Base-by-base conservation (phyloP, 1,140 invertebrate species). In the Myzus persicae region DNA sequence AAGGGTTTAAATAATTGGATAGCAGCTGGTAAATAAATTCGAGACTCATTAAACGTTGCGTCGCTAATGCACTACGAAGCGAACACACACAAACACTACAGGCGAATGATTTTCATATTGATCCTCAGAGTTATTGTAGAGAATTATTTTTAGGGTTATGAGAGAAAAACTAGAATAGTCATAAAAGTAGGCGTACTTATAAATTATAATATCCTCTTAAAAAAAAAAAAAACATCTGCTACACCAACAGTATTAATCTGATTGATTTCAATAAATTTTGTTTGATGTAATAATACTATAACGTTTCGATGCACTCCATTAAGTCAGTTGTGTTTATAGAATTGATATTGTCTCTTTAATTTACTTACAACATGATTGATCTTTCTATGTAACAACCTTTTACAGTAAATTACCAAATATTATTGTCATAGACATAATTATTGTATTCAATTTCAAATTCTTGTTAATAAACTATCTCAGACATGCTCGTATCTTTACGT, bases 141-240 rank as follows among this genome's bases (percentile, higher is more conserved):
- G 20, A 54, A 54, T 26, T 14, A 24, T 36, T 89, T 89, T 89
- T 89, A 89, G 88, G 88, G 88, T 51, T 40, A 26, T 24, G 8
- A 89, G 48, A 40, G 44, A 88, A 48, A 88, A 88, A 48, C 9
- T 42, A 88, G 38, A 88, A 88, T 51, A 88, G 31, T 1, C 46
- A 36, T 54, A 89, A 89, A 89, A 89, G 24, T 89, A 22, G 88
- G 88, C 48, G 88, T 51, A 54, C 88, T 18, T 89, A 36, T 46
- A 18, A 54, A 48, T 18, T 89, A 36, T 46, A 18, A 46, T n/a
- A 36, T 51, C 87, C 46, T 89, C 87, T 89, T 24, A 48, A 48
- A 36, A 88, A 87, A 85, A 31, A 46, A 89, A 89, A 51, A 89
- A 89, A 40, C 88, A 89, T 89, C 88, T 89, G 88, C 88, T 54